Evolutionary conservation across 92 coral and sea anemone genomes (phyloP).

Genomic region (Micromussa lordhowensis): DNA sequence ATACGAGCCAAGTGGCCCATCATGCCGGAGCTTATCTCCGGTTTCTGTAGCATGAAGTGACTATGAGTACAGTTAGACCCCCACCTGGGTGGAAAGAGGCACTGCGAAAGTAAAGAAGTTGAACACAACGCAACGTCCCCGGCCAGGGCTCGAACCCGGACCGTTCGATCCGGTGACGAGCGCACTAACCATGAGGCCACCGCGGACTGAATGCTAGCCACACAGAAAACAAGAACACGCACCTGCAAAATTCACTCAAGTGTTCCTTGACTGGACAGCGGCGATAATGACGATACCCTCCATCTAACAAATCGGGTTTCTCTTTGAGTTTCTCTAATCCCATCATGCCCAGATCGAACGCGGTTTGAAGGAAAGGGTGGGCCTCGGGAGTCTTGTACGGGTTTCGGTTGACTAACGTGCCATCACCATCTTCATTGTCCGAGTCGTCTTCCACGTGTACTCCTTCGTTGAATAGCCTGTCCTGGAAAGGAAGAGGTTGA

Average conservation of each 20-base stretch:
- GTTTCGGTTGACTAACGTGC: slow-evolving; percentile 9
- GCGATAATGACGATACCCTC: not conserved
- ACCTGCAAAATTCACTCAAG: slow-evolving; percentile 39
- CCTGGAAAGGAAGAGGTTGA: slow-evolving; percentile 10
- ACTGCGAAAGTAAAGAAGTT: too few species aligned
- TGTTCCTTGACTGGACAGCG: slow-evolving; percentile 21
- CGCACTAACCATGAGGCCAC: too few species aligned
- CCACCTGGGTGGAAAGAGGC: too few species aligned
- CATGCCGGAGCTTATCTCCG: too few species aligned
- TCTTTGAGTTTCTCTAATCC: slow-evolving; percentile 52
- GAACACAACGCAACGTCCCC: too few species aligned
- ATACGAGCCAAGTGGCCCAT: too few species aligned
- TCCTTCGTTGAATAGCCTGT: slow-evolving; percentile 46
- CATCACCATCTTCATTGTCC: slow-evolving; percentile 38
- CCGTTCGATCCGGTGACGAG: too few species aligned
- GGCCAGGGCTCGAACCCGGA: too few species aligned
- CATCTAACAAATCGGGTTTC: not conserved
- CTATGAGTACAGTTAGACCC: too few species aligned
- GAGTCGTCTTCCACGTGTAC: slow-evolving; percentile 30
- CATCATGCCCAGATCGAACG: slow-evolving; percentile 72
- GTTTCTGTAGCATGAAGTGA: too few species aligned
- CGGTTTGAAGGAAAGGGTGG: slow-evolving; percentile 69
- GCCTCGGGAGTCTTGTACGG: slow-evolving; percentile 53
- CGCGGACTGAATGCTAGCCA: not conserved
- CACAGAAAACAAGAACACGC: not conserved